A percentile compares a stretch with the other conserved stretches of the same genome.
These are phyloP conservation scores for Corydoras sp. DNA, from an alignment of 2,113 vertebrate genomes.

Conservation along the genomic window DNA sequence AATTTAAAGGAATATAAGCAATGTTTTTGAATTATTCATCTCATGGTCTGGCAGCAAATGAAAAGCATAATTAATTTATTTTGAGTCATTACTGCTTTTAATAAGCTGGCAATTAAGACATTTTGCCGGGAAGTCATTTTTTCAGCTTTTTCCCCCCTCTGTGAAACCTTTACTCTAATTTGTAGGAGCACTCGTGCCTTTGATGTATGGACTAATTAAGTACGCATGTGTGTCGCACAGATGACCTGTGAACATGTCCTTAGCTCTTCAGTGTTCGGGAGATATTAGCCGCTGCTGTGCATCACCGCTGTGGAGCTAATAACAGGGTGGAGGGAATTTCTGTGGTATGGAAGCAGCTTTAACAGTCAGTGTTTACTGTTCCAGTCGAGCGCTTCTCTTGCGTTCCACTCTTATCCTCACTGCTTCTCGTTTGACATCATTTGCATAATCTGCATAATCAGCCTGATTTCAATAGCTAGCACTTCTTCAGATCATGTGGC, in stretches of 20 bases:
- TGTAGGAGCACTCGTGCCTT: conserved; percentile 15
- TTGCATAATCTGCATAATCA: conserved; percentile 97
- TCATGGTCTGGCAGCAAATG: conserved; percentile 4
- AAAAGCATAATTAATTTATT: conserved; percentile 29
- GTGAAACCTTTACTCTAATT: conserved; percentile 29
- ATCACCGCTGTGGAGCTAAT: conserved; percentile 3
- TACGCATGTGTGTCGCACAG: neutral
- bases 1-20: too few relatives aligned
- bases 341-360: conserved; percentile 11
- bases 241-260: conserved; percentile 4
- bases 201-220: conserved; percentile 26
- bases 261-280: neutral
- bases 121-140: conserved; percentile 1
- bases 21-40: neutral
- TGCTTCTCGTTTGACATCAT: conserved; percentile 67
- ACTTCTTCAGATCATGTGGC: conserved; percentile 97
- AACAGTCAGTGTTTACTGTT: conserved; percentile 17
- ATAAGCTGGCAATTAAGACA: conserved; percentile 19
- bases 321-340: conserved; percentile 6
- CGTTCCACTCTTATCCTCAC: conserved; percentile 71
- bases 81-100: conserved; percentile 20
- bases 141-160: neutral
- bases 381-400: neutral
- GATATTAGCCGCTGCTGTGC: conserved; percentile 6
- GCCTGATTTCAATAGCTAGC: conserved; percentile 89